Evolutionary conservation across 2,888 invertebrate species (phyloP), one percentile per base, ranked within the genome.

Genomic region (Odiellus spinosus): DNA sequence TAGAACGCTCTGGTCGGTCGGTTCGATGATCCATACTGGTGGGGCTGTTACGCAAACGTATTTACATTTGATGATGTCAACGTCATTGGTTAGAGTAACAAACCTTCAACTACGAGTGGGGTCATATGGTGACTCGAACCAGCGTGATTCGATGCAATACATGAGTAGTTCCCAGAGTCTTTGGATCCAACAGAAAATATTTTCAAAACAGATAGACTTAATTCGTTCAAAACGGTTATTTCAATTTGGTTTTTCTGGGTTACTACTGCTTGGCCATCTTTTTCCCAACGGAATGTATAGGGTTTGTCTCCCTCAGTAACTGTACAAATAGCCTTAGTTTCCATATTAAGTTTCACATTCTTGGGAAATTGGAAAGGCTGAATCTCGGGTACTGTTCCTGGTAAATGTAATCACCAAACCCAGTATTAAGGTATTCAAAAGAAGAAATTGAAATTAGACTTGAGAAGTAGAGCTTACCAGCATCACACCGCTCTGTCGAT

Each of bases 21-120:
- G 49, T 26, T 45, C 42, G 11, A 14, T 11, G 15, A 47, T 34
- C 52, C 52, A 52, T 40, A 41, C 43, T 1, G 52, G 49, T 15
- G 52, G 52, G 14, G 52, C 52, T 52, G 20, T 11, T 8, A 17
- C 40, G 14, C 15, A 11, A 11, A 44, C 12, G 5, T 18, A 40
- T 18, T 17, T 3, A 4, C 10, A 1, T 38, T 17, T 38, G 10
- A 6, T 26, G 26, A 8, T 26, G 8, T 8, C 5, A 26, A 26
- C 8, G 26, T 4, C 26, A 26, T 4, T 4, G 26, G 4, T 26
- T 8, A 26, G 8, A 6, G 8, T 4, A 8, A 6, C 26, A 26
- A 26, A 26, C 26, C 26, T 26, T 26, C 26, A 26, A 26, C 26
- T 26, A 8, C 8, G 26, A 26, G 26, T 26, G 4, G 26, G 26